phyloP scores from a whole-genome alignment of 1,140 invertebrate species.

The Calosoma granatense region DNA sequence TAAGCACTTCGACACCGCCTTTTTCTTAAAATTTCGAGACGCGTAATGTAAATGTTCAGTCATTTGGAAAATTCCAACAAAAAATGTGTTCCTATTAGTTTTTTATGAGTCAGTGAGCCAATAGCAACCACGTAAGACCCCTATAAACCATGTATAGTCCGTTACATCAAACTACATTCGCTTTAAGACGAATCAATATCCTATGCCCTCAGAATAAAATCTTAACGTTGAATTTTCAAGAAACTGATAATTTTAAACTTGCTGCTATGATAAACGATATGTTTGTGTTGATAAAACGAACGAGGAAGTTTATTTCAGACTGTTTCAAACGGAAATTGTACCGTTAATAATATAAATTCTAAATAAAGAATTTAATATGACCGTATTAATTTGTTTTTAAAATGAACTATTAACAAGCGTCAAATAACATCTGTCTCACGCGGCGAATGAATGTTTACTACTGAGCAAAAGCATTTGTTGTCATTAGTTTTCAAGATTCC shows the following conservation, averaged over 20 bases:
- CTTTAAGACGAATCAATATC: constrained; percentile 21
- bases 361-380: not conserved
- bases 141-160: constrained; percentile 31
- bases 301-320: not conserved
- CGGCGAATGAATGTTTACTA: too few relatives aligned
- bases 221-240: not conserved
- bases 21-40: constrained; percentile 31
- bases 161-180: constrained; percentile 8
- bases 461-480: too few relatives aligned
- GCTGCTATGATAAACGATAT: not conserved
- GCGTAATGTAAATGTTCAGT: constrained; percentile 32
- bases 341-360: not conserved
- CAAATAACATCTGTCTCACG: too few relatives aligned
- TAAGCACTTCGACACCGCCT: constrained; percentile 7
- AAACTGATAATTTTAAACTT: not conserved
- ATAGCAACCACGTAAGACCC: constrained; percentile 34
- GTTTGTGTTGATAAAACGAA: not conserved
- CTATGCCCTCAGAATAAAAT: constrained; percentile 7
- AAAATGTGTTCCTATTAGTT: constrained; percentile 30
- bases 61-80: constrained; percentile 36
- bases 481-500: not conserved
- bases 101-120: constrained; percentile 36
- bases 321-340: not conserved
- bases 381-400: too few relatives aligned
- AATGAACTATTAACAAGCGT: too few relatives aligned